Percentiles rank a stretch among this genome's conserved stretches.
Conservation (phyloP, 2,797 vertebrate genomes). For the Urophycis tenuis region DNA sequence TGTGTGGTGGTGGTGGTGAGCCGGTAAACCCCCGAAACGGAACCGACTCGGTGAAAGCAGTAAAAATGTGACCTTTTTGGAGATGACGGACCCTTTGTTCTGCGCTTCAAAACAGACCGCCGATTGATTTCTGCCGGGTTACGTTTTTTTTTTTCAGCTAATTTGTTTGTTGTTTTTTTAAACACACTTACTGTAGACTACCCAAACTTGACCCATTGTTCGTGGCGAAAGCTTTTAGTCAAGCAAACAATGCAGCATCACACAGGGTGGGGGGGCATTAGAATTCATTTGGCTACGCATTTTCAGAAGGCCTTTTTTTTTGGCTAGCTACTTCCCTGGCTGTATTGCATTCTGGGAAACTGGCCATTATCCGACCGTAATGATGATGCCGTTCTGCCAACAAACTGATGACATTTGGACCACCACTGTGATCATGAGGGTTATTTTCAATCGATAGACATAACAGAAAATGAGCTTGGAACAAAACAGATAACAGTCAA, state of each 20-base stretch:
- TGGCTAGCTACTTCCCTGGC: not conserved
- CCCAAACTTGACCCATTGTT: constrained; percentile 2
- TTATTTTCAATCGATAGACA: constrained; percentile 47
- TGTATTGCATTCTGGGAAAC: constrained; percentile 27
- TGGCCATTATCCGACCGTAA: constrained; percentile 28
- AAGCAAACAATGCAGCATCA: not conserved
- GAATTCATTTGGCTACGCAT: not conserved
- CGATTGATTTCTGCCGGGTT: not conserved
- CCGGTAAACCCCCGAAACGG: too few species aligned
- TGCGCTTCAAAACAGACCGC: not conserved
- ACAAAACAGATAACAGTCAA: constrained; percentile 22
- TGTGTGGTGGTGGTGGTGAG: not conserved
- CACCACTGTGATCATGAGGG: constrained; percentile 24
- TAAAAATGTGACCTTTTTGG: not conserved
- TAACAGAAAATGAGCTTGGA: constrained; percentile 21
- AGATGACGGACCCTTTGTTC: not conserved
- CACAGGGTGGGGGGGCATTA: not conserved
- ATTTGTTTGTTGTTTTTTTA: too few species aligned
- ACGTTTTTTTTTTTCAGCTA: too few species aligned
- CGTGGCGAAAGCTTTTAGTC: not conserved
- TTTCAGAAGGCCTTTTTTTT: not conserved
- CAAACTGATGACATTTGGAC: constrained; percentile 33
- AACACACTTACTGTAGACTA: not conserved
- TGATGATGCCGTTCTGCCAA: constrained; percentile 26
- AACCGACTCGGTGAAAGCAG: not conserved